These are phyloP conservation scores for Ephialtes manifestator DNA, from an alignment of 2,888 invertebrate genomes.

Conservation along the genomic window DNA sequence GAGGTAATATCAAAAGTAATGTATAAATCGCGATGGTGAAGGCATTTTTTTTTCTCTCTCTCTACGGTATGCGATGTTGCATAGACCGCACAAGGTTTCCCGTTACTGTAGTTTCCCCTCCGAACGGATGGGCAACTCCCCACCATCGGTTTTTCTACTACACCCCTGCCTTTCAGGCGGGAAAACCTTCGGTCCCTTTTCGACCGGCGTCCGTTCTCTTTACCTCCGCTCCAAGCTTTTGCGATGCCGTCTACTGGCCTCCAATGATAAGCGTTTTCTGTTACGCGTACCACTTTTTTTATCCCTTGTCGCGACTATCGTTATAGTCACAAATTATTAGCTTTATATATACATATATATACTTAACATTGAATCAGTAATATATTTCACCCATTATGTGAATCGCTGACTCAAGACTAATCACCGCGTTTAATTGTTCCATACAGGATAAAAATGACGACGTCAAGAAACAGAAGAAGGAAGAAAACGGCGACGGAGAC, in stretches of 20 bases:
- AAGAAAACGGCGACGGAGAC: conserved; percentile 91
- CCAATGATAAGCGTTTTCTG: neutral
- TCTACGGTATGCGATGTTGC: conserved; percentile 16
- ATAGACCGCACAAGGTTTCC: conserved; percentile 39
- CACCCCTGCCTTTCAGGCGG: conserved; percentile 61
- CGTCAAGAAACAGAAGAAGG: conserved; percentile 93
- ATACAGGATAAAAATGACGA: conserved; percentile 91
- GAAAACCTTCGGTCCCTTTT: conserved; percentile 52
- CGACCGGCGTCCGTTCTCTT: conserved; percentile 26
- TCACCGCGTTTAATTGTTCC: neutral
- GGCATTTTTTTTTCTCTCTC: conserved; percentile 8
- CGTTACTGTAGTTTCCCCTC: conserved; percentile 14
- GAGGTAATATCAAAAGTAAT: neutral
- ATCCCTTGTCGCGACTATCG: neutral
- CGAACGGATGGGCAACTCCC: conserved; percentile 28
- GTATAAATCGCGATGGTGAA: neutral
- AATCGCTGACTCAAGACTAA: neutral
- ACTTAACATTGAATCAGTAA: neutral
- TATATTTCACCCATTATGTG: neutral
- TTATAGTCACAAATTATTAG: neutral
- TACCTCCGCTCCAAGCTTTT: conserved; percentile 17
- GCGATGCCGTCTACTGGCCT: neutral
- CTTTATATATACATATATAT: neutral
- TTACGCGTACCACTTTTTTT: neutral
- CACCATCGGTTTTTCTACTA: conserved; percentile 4